Evolutionary conservation across 2,797 vertebrate species (phyloP).

Genomic region (Cyprinella venusta): DNA sequence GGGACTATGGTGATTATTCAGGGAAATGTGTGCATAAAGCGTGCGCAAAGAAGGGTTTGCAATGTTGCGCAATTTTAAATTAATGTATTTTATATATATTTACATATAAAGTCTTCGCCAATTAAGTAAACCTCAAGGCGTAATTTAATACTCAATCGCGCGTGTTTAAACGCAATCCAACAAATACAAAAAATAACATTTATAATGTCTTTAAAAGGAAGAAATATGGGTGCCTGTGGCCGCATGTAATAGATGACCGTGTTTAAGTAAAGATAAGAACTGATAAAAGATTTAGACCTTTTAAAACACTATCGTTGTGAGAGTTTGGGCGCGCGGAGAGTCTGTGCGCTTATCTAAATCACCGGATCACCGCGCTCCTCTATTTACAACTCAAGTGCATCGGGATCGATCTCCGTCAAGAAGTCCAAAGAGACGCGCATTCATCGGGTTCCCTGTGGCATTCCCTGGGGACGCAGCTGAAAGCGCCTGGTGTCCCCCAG

Average conservation of each 20-base stretch:
- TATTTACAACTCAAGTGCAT: constrained; percentile 61
- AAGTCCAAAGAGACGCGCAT: constrained; percentile 63
- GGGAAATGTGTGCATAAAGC: background rate
- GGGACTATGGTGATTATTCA: background rate
- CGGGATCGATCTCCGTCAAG: constrained; percentile 65
- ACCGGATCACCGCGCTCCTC: constrained; percentile 3
- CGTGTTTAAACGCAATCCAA: constrained; percentile 39
- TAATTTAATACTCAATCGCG: constrained; percentile 36
- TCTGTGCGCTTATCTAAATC: constrained; percentile 23
- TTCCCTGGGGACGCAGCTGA: constrained; percentile 71
- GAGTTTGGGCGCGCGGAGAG: constrained; percentile 4
- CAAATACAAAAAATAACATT: constrained; percentile 19
- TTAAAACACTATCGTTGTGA: background rate
- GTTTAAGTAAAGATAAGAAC: background rate
- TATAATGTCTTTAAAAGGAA: constrained; percentile 22
- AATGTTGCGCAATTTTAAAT: background rate
- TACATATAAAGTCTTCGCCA: background rate
- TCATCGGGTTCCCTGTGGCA: constrained; percentile 58
- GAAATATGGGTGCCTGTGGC: background rate
- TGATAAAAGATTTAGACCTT: background rate
- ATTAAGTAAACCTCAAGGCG: background rate
- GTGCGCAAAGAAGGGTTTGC: background rate
- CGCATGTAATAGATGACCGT: background rate
- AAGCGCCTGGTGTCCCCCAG: constrained; percentile 58
- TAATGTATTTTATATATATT: background rate